A percentile compares a stretch with the other conserved stretches of the same genome.
These are phyloP conservation scores for Ischnus inquisitorius DNA, from an alignment of 2,888 invertebrate species.

Conservation along the genomic window DNA sequence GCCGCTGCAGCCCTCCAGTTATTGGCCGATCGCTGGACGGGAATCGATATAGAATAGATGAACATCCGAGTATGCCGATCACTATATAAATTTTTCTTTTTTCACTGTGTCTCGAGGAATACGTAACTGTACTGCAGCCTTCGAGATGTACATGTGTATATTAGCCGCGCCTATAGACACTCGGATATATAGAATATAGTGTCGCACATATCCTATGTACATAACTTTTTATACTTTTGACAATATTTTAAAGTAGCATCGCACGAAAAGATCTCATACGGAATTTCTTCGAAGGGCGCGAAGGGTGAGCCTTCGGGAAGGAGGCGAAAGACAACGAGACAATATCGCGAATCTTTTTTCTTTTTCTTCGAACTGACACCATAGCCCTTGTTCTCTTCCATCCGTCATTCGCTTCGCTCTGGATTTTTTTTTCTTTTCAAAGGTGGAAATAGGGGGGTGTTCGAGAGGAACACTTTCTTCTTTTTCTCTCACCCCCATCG, in stretches of 20 bases:
- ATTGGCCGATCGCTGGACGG: neutral
- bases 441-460: constrained; percentile 12
- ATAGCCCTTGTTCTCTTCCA: constrained; percentile 60
- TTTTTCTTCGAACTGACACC: constrained; percentile 37
- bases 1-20: neutral
- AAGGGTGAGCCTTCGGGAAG: constrained; percentile 49
- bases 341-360: constrained; percentile 78
- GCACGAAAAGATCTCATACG: constrained; percentile 72
- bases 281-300: constrained; percentile 58
- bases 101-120: neutral
- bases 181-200: constrained; percentile 28
- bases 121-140: neutral
- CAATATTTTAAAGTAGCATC: constrained; percentile 84
- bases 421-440: constrained; percentile 48
- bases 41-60: neutral
- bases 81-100: neutral
- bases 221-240: constrained; percentile 81
- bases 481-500: constrained; percentile 36
- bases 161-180: constrained; percentile 19
- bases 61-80: neutral
- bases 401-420: constrained; percentile 62
- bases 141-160: constrained; percentile 7
- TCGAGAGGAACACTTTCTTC: neutral
- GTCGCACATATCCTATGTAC: constrained; percentile 60
- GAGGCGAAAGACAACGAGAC: constrained; percentile 79